phyloP scores from a whole-genome alignment of 2,888 invertebrate genomes.

The Pristionchus maxplancki region DNA sequence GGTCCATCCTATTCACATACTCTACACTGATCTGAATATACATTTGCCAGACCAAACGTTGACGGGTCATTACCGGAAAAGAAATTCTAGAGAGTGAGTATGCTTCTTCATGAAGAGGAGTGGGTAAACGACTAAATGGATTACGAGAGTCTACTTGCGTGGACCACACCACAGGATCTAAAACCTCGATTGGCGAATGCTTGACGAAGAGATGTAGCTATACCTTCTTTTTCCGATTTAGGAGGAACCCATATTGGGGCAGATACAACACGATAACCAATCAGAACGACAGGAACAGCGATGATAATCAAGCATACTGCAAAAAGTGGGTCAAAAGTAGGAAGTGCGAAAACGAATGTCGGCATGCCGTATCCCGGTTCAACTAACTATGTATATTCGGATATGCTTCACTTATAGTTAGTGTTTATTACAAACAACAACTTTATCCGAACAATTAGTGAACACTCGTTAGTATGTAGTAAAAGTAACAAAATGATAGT shows the following conservation, averaged over 20 bases:
- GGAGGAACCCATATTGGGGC: slow-evolving; percentile 26
- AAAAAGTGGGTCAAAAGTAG: not conserved
- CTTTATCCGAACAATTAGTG: slow-evolving; percentile 27
- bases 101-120: slow-evolving; percentile 21
- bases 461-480: slow-evolving; percentile 10
- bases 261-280: not conserved
- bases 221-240: slow-evolving; percentile 6
- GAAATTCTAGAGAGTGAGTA: not conserved
- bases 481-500: not conserved
- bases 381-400: not conserved
- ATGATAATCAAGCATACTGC: not conserved
- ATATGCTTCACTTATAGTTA: not conserved
- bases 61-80: not conserved
- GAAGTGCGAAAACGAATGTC: no score
- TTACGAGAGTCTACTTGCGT: not conserved
- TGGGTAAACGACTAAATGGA: not conserved
- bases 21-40: not conserved
- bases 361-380: slow-evolving; percentile 12
- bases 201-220: not conserved
- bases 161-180: not conserved
- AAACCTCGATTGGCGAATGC: not conserved
- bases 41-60: not conserved
- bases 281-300: not conserved
- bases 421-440: not conserved
- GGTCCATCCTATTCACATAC: not conserved